These are phyloP conservation scores for Melikaiella ostensackeni DNA, from an alignment of 2,888 invertebrate genomes.

Conservation along the genomic window DNA sequence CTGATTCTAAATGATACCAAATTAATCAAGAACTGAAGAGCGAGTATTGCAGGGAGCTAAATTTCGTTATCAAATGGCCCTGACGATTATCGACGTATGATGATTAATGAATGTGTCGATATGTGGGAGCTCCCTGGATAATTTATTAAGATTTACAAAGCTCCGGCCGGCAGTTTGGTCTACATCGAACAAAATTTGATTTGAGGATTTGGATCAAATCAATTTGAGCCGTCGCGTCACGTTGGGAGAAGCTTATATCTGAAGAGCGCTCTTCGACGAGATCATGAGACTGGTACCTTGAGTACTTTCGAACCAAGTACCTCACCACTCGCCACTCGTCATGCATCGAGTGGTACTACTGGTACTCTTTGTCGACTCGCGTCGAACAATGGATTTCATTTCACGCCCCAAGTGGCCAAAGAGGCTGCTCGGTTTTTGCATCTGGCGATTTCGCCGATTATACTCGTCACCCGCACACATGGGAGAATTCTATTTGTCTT, in stretches of 20 bases:
- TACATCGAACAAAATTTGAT: background rate
- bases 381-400: slow-evolving; percentile 50
- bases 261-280: slow-evolving; percentile 11
- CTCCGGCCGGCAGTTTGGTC: background rate
- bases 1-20: background rate
- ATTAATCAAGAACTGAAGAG: background rate
- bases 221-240: background rate
- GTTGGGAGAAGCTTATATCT: slow-evolving; percentile 2
- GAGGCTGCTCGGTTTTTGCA: slow-evolving; percentile 49
- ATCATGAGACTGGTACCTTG: slow-evolving; percentile 14
- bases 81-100: slow-evolving; percentile 53
- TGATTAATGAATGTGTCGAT: slow-evolving; percentile 71
- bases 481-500: slow-evolving; percentile 53
- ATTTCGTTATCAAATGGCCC: slow-evolving; percentile 50
- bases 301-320: slow-evolving; percentile 2
- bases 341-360: slow-evolving; percentile 26
- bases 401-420: slow-evolving; percentile 45
- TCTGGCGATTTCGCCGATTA: slow-evolving; percentile 49
- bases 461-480: slow-evolving; percentile 43
- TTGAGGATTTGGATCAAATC: background rate
- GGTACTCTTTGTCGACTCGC: slow-evolving; percentile 26
- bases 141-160: slow-evolving; percentile 71
- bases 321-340: background rate
- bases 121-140: slow-evolving; percentile 60
- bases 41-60: background rate